Evolutionary conservation across 2,888 invertebrate species (phyloP).

Genomic region (Perithous albicinctus): DNA sequence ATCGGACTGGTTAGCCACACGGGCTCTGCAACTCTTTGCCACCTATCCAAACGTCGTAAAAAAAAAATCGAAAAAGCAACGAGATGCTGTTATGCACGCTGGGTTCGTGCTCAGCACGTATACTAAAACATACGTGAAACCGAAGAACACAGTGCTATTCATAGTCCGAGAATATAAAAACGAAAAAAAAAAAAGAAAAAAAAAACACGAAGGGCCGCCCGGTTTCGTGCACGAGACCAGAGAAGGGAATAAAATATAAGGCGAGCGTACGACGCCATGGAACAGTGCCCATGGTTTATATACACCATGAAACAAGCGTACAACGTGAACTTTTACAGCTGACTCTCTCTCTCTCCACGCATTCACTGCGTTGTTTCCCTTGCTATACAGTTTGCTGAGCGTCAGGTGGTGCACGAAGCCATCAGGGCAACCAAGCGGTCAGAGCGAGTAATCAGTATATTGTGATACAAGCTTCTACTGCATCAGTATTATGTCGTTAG

Average conservation of each 20-base stretch:
- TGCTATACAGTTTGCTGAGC: constrained; percentile 21
- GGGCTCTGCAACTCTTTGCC: constrained; percentile 23
- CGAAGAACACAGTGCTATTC: constrained; percentile 56
- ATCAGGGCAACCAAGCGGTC: constrained; percentile 35
- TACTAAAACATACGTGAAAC: constrained; percentile 48
- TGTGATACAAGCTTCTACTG: neutral
- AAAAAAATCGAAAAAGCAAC: neutral
- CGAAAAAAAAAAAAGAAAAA: too few relatives aligned
- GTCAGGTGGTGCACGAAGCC: constrained; percentile 62
- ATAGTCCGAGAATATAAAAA: constrained; percentile 30
- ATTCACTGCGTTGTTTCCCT: constrained; percentile 2
- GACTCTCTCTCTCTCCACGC: constrained; percentile 56
- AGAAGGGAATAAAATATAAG: constrained; percentile 38
- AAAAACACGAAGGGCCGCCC: constrained; percentile 43
- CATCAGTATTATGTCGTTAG: neutral
- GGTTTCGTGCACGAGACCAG: constrained; percentile 32
- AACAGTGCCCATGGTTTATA: constrained; percentile 7
- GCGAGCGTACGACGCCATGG: constrained; percentile 13
- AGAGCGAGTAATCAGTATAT: constrained; percentile 26
- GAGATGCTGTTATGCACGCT: neutral
- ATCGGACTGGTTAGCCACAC: neutral
- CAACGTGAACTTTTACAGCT: constrained; percentile 58
- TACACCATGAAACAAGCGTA: constrained; percentile 9
- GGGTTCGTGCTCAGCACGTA: constrained; percentile 1
- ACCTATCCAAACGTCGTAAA: constrained; percentile 24